Evolutionary conservation across 2,888 invertebrate genomes (phyloP), one percentile per base, ranked within the genome.

Genomic region (Craniophora ligustri): DNA sequence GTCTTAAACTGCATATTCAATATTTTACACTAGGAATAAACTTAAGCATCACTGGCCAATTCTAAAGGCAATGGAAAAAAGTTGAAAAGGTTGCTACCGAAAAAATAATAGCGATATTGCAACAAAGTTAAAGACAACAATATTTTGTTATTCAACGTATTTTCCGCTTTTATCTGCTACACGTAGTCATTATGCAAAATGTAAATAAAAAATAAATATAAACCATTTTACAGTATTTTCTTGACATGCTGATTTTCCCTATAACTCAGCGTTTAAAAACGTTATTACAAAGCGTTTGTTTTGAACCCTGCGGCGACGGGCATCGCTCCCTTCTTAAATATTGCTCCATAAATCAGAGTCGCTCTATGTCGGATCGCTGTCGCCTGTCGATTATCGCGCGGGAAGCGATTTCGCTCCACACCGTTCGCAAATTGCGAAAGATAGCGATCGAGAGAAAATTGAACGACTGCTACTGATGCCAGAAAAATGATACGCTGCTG

Each of bases 381-480:
- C 87, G 86, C 84, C 73, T 87, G 87, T 89, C 88, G 87, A 88
- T 89, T 88, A 87, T 85, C 83, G 77, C 82, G 74, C 77, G 72
- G 76, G 69, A 75, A 82, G 79, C 79, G 79, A 79, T 81, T 84
- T 78, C 62, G 65, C 69, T 75, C 64, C 63, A 63, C 63, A 57
- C 57, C 63, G 67, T 69, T 72, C 67, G 55, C 81, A 80, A 82
- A 82, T 79, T 70, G 81, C 72, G 64, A 70, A 77, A 75, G 81
- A 80, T 78, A 82, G 82, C 78, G 81, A 77, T 81, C 80, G 38
- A 47, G 49, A 69, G 65, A 67, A 79, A 81, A 77, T 77, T 76
- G 78, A 81, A 76, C 79, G 67, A 60, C 71, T 57, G 59, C 26
- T 44, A 50, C 53, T 59, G 67, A 66, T 74, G 69, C 70, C 72